Evolutionary conservation across 1,140 invertebrate genomes (phyloP), one percentile per base, ranked within the genome.

Genomic region (Diprion similis): DNA sequence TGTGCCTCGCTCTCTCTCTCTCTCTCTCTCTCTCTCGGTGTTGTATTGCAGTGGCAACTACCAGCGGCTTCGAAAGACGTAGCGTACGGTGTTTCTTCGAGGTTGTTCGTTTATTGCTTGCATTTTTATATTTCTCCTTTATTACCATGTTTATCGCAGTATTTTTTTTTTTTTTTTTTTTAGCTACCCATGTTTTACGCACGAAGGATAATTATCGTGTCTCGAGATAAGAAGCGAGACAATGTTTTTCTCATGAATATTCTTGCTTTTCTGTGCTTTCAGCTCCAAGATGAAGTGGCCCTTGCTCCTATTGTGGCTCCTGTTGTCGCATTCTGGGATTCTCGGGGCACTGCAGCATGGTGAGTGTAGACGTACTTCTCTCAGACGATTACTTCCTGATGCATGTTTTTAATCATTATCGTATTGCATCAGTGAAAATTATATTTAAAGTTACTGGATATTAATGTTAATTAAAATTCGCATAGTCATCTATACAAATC

Each of bases 241-340:
- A 17, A 59, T 59, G 9, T 17, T 59, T 59, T 59, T 15, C 9
- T 59, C 51, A 59, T 59, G n/a, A 59, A 59, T 59, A 15, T 17
- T 37, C 18, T 11, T n/a, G 10, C 46, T 1, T 48, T 46, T 47
- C 15, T 75, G 70, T 71, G 75, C n/a, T 83, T 84, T 7, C 78
- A 87, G 85, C 84, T 81, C 73, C 74, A 87, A 85, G 79, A 87
- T 87, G 85, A 85, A 83, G 80, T 86, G 84, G 84, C 80, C 82
- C 66, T 73, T 84, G 76, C 74, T 83, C 72, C 75, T 87, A 71
- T 77, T 78, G 19, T 85, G 83, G 80, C 79, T 87, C 45, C 73
- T 85, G 74, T 70, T 86, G 67, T 79, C 82, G 64, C 79, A 81
- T 46, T 83, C 83, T 65, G 80, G 82, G 71, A 85, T 83, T 73